Base-by-base conservation (phyloP, 2,888 invertebrate genomes). In the Eurytoma adleriae region DNA sequence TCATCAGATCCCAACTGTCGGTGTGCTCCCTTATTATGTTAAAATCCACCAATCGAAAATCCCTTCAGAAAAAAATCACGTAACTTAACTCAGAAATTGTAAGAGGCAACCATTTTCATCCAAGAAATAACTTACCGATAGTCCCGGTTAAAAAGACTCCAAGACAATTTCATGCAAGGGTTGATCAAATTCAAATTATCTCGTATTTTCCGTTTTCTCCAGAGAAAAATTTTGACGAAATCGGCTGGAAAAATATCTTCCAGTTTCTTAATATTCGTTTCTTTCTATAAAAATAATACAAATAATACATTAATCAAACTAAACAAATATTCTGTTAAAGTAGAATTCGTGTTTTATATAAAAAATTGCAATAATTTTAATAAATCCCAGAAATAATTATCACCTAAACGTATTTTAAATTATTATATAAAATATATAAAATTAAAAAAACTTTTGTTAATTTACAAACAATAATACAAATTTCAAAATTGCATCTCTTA, bases 61-160 rank as follows among this genome's bases (percentile, higher is more conserved):
- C 92, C 84, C 95, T 95, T 40, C 10, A 40, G 70, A 56, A 54
- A 68, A 16, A 18, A 24, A 16, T 16, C 52, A 59, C n/a, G n/a
- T 14, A 20, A 10, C 20, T 20, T 13, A 48, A 18, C 4, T 40
- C 10, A 10, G 10, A 40, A 30, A 67, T 66, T 57, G 24, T 80
- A 61, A 12, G 54, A 62, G 68, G 70, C 24, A 18, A 66, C 27
- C 30, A 50, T 71, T 18, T 40, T 40, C 24, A 77, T 71, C 52
- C 72, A 73, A 76, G 71, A 72, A 24, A 76, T 73, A 24, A 54
- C 13, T 68, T 92, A 93, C 95, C 94, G 94, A 89, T 95, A 97
- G 84, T 95, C 93, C 76, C 93, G 92, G 90, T 94, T 94, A 97
- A 97, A 98, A 80, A 96, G 92, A 86, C 95, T 95, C 82, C 97